Evolutionary conservation across 2,888 invertebrate species (phyloP).

Genomic region (Drosophila picticornis): DNA sequence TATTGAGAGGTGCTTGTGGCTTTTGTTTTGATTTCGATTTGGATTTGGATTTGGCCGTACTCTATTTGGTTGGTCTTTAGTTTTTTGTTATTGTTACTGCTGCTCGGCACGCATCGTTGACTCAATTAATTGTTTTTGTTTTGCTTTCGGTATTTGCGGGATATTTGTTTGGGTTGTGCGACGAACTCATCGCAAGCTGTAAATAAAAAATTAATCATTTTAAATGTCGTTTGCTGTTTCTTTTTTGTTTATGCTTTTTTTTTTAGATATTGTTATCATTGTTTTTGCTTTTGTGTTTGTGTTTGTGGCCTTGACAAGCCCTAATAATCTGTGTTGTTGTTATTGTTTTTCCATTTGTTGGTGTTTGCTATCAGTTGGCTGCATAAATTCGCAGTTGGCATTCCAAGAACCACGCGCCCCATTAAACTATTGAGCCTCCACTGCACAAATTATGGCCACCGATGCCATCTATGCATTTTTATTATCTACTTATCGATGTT

Average conservation of each 20-base stretch:
- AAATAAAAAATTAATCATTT: conserved; percentile 73
- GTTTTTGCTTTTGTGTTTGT: conserved; percentile 7
- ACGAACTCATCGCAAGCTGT: conserved; percentile 57
- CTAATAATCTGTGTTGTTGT: conserved; percentile 24
- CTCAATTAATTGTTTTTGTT: conserved; percentile 38
- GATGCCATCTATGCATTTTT: conserved; percentile 48
- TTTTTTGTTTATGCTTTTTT: neutral
- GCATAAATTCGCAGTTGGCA: conserved; percentile 56
- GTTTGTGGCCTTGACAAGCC: conserved; percentile 39
- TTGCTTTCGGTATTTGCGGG: conserved; percentile 26
- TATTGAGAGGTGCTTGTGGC: neutral
- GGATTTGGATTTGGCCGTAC: conserved; percentile 6
- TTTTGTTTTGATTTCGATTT: conserved; percentile 17
- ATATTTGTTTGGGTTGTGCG: conserved; percentile 48
- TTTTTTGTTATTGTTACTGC: conserved; percentile 49
- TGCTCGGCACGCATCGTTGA: conserved; percentile 35
- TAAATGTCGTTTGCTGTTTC: conserved; percentile 15
- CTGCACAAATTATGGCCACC: conserved; percentile 34
- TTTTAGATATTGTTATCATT: conserved; percentile 37
- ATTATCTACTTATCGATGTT: conserved; percentile 51
- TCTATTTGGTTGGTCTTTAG: conserved; percentile 11
- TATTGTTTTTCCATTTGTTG: conserved; percentile 11
- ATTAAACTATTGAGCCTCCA: conserved; percentile 28
- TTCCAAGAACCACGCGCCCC: conserved; percentile 35
- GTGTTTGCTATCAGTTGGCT: conserved; percentile 28